Base-by-base conservation (phyloP, 1,140 invertebrate genomes). In the Drosophila subpulchrella region DNA sequence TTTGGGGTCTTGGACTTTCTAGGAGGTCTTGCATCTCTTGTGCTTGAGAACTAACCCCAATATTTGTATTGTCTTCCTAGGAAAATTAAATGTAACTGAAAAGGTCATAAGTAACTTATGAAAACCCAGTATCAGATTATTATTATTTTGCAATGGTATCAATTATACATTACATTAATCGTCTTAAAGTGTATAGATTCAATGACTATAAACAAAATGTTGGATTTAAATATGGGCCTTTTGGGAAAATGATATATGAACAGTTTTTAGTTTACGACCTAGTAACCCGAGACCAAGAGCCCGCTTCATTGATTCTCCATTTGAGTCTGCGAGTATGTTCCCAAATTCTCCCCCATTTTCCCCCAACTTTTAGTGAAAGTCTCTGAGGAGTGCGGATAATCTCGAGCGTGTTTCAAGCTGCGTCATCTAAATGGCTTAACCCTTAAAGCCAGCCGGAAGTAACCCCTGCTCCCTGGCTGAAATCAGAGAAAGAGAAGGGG, bases 211-310 rank as follows among this genome's bases (percentile, higher is more conserved):
- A 15, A 6, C 7, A 4, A 6, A 1, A 12, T 10, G 32, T 41
- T 8, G 41, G 38, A 38, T 42, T 44, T 61, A 62, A 85, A 74
- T 77, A 56, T 67, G 41, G 17, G 42, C 17, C 73, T 57, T 72
- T 82, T 61, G 50, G 47, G 20, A 56, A 83, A 66, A 86, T 86
- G 80, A 78, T 53, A 73, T 88, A 83, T 76, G 59, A 60, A 54
- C 55, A 47, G 57, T 56, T 48, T 68, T 73, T 73, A 76, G 79
- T 88, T 73, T 86, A 75, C 66, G 79, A 79, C 48, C 48, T 27
- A n/a, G 83, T 83, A 86, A 86, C 63, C 58, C 70, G 83, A 86
- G 79, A 41, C 75, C 61, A 11, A n/a, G 7, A 11, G n/a, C 53
- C 76, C 62, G 53, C 47, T 57, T 56, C 24, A 51, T 3, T 0